phyloP scores from a whole-genome alignment of 2,113 vertebrate genomes.

The Amblyopsis rosae region DNA sequence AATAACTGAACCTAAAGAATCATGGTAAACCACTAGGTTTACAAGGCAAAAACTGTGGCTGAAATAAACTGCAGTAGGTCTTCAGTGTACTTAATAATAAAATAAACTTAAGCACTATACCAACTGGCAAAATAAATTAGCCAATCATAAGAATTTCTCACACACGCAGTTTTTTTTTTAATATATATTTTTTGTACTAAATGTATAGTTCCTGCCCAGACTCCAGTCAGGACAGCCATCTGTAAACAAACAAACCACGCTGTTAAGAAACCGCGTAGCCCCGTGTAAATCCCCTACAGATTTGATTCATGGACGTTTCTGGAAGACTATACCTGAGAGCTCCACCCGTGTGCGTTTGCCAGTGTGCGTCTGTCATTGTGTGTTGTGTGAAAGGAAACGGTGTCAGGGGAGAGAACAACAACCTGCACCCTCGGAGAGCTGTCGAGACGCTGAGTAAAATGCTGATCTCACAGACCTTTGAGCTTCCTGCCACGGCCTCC shows the following conservation, averaged over 20 bases:
- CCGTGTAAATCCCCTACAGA: constrained; percentile 35
- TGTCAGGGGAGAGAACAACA: too few relatives aligned
- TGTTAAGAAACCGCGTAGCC: constrained; percentile 44
- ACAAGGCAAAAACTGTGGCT: too few relatives aligned
- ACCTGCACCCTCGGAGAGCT: too few relatives aligned
- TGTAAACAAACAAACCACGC: constrained; percentile 27
- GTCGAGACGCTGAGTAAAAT: too few relatives aligned
- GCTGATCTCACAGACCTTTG: too few relatives aligned
- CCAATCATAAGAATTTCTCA: not conserved
- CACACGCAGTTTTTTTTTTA: not conserved
- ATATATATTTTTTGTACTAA: constrained; percentile 5
- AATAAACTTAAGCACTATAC: too few relatives aligned
- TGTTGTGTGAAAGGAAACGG: not conserved
- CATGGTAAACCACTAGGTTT: too few relatives aligned
- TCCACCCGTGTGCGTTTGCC: not conserved
- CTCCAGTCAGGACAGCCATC: constrained; percentile 19
- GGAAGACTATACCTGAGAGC: constrained; percentile 12
- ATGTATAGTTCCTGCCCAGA: not conserved
- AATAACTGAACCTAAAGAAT: too few relatives aligned
- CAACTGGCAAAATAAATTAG: too few relatives aligned
- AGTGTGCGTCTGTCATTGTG: not conserved
- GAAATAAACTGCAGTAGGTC: too few relatives aligned
- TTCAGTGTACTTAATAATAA: not conserved
- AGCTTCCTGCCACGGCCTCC: too few relatives aligned
- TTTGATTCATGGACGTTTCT: constrained; percentile 49